Base-by-base conservation (phyloP, 2,797 vertebrate genomes). In the Danio tinwini region DNA sequence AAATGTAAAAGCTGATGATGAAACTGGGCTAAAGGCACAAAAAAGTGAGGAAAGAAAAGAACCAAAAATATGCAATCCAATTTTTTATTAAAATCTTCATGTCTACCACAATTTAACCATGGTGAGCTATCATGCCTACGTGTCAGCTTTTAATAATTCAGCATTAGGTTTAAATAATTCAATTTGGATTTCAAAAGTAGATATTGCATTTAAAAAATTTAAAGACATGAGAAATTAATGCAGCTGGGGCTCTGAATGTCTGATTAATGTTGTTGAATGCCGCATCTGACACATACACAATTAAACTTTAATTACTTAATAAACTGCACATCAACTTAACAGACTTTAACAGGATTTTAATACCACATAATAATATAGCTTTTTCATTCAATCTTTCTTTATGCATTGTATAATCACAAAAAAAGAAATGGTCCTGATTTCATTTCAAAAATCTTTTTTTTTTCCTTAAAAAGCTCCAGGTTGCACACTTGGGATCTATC, bases 161-260 rank as follows among this genome's bases (percentile, higher is more conserved):
- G 75, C 13, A 4, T 42, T 21, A 69, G 63, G 81, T 80, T 87
- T 90, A 69, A 87, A 87, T 90, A 84, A 89, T 90, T 87, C 40
- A 81, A 83, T 87, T 71, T 88, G 81, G 87, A 92, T 88, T 78
- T 77, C 88, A 89, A 89, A 84, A 77, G 74, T 79, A 88, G 81
- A 74, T 85, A 90, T 90, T 88, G 73, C 72, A 86, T 88, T 88
- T 87, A 71, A 90, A 87, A n/a, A 87, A 83, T 89, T 87, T 49
- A 86, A 89, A 88, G 81, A 76, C 86, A 65, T 78, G 42, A 62
- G 14, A 76, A 63, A 68, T 82, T 0, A 82, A 40, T 45, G 47
- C 45, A 76, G 53, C 62, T 45, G 39, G 63, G 71, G 56, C 11
- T 74, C 17, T 49, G 11, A 52, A 37, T 40, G 13, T 71, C 29